phyloP scores from a whole-genome alignment of 2,888 invertebrate genomes.

The Chrysolina americana region DNA sequence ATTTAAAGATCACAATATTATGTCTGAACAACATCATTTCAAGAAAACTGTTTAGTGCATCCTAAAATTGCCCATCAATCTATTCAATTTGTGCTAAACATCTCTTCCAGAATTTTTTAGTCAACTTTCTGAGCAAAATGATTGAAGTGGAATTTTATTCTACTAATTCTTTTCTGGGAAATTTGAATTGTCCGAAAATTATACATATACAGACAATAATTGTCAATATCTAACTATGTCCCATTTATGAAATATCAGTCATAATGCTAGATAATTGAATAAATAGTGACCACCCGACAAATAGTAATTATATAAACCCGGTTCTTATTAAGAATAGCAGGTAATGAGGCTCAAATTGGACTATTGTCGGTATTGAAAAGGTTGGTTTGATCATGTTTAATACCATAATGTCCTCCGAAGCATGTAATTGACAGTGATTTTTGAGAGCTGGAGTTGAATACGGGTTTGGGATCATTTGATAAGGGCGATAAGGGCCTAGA shows the following conservation, averaged over 20 bases:
- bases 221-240: background rate
- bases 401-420: background rate
- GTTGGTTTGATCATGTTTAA: background rate
- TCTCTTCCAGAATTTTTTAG: too few relatives aligned
- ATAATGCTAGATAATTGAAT: background rate
- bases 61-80: too few relatives aligned
- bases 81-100: too few relatives aligned
- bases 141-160: too few relatives aligned
- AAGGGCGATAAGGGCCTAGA: too few relatives aligned
- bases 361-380: conserved; percentile 5
- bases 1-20: too few relatives aligned
- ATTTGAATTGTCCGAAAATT: background rate
- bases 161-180: too few relatives aligned
- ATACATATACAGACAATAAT: background rate
- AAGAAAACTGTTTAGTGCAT: too few relatives aligned
- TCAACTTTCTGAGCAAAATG: too few relatives aligned
- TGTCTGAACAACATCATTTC: too few relatives aligned
- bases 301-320: conserved; percentile 5
- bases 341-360: background rate
- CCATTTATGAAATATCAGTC: background rate
- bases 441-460: background rate
- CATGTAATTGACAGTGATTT: background rate
- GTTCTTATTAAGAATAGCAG: conserved; percentile 1
- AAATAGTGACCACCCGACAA: background rate
- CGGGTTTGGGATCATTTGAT: too few relatives aligned